Evolutionary conservation across 1,140 invertebrate species (phyloP).

Genomic region (Idris sp.): DNA sequence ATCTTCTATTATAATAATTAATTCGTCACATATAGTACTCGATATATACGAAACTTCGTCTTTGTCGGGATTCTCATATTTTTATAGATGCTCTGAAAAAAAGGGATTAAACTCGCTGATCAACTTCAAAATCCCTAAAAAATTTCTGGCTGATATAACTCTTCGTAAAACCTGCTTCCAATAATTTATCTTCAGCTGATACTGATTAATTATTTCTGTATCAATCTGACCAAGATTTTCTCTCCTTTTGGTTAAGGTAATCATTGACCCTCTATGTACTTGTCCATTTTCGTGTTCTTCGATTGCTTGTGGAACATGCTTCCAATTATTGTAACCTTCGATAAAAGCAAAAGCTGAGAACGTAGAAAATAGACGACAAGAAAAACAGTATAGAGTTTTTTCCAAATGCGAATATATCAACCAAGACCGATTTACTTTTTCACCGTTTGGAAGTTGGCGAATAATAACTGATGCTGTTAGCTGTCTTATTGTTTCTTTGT

Average conservation of each 20-base stretch:
- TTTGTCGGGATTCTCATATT: not conserved
- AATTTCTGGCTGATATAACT: conserved; percentile 22
- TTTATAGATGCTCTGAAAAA: not conserved
- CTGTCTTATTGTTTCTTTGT: conserved; percentile 12
- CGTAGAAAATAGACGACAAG: conserved; percentile 14
- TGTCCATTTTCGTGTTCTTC: conserved; percentile 22
- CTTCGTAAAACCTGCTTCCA: conserved; percentile 20
- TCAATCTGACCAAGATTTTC: conserved; percentile 2
- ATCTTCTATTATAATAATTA: conserved; percentile 62
- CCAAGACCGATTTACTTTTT: conserved; percentile 17
- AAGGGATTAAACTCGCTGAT: not conserved
- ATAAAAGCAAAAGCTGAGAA: conserved; percentile 5
- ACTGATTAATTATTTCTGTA: not conserved
- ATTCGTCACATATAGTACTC: too few relatives aligned
- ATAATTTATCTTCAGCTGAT: conserved; percentile 3
- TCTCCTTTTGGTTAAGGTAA: conserved; percentile 7
- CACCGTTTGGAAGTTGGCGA: conserved; percentile 15
- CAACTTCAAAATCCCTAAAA: not conserved
- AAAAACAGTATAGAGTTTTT: conserved; percentile 19
- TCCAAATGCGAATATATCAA: conserved; percentile 15
- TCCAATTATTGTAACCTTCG: conserved; percentile 20
- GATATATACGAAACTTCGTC: conserved; percentile 1
- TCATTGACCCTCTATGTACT: conserved; percentile 8
- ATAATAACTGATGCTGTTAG: conserved; percentile 5
- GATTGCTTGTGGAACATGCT: conserved; percentile 2